Evolutionary conservation across 2,113 vertebrate species (phyloP).

Genomic region (Elephas maximus): DNA sequence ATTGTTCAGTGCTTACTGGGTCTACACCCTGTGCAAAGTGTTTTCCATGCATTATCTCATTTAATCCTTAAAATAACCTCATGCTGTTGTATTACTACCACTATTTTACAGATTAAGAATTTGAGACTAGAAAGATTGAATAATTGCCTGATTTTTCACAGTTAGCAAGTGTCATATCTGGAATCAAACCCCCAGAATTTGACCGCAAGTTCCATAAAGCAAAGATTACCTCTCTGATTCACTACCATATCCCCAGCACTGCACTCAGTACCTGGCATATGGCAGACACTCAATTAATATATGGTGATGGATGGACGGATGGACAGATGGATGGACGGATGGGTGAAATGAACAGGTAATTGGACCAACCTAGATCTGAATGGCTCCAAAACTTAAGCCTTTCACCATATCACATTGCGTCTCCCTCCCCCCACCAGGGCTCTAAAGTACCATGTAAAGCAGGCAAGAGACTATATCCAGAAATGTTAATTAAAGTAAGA

Average conservation of each 20-base stretch:
- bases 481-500: neutral
- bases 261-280: neutral
- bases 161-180: neutral
- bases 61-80: neutral
- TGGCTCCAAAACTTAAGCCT: neutral
- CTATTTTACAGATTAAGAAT: constrained; percentile 4
- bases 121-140: constrained; percentile 26
- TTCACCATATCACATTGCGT: neutral
- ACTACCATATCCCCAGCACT: neutral
- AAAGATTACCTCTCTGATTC: neutral
- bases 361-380: neutral
- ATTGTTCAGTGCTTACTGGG: neutral
- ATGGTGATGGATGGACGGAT: neutral
- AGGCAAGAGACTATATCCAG: neutral
- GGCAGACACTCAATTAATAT: neutral
- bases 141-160: constrained; percentile 29
- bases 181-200: neutral
- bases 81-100: neutral
- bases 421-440: neutral
- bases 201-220: neutral
- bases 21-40: neutral
- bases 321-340: neutral
- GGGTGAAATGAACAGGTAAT: neutral
- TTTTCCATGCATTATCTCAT: neutral
- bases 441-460: neutral